These are phyloP conservation scores for Acanthochromis polyacanthus DNA, from an alignment of 2,113 vertebrate genomes.

Conservation along the genomic window DNA sequence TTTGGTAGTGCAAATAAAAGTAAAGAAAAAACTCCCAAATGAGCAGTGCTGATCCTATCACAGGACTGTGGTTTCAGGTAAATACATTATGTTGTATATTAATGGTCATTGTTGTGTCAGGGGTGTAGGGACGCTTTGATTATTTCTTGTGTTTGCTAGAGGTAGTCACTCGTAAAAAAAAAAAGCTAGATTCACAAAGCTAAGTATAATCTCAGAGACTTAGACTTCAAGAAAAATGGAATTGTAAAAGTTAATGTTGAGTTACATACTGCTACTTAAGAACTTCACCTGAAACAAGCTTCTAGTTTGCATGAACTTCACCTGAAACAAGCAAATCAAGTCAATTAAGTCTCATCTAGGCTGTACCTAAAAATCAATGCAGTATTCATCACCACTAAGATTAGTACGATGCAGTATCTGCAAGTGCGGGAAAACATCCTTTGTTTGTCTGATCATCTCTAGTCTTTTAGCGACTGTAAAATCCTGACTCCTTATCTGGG, in stretches of 20 bases:
- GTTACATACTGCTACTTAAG: constrained; percentile 24
- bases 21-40: neutral
- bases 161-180: neutral
- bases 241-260: constrained; percentile 35
- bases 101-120: neutral
- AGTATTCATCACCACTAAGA: neutral
- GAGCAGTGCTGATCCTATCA: neutral
- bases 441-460: no score
- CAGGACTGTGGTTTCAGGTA: constrained; percentile 14
- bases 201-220: neutral
- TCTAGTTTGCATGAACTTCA: neutral
- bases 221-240: constrained; percentile 10
- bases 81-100: constrained; percentile 21
- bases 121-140: no score
- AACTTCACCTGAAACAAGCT: no score
- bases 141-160: no score
- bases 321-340: neutral
- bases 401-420: no score
- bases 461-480: no score
- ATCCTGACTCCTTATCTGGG: no score
- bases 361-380: neutral
- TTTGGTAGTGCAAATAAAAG: no score
- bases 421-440: no score
- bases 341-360: neutral
- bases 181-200: neutral